These are phyloP conservation scores for Stenodera caucasica DNA, from an alignment of 2,888 invertebrate genomes.

Conservation along the genomic window DNA sequence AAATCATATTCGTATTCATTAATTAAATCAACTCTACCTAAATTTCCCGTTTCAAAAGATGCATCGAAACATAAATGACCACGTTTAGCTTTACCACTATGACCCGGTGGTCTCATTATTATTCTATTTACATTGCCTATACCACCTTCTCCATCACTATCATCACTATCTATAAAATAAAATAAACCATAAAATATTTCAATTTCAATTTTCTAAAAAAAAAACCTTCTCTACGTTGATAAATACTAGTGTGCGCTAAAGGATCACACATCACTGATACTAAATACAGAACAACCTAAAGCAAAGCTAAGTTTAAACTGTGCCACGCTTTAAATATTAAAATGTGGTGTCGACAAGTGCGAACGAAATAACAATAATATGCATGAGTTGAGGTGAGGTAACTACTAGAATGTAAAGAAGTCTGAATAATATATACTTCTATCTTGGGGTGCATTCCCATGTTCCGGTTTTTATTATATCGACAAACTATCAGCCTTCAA, in stretches of 20 bases:
- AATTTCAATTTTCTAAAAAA: not conserved
- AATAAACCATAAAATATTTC: not conserved
- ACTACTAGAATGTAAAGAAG: not conserved
- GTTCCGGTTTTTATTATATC: no score
- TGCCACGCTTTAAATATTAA: not conserved
- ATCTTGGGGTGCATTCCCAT: no score
- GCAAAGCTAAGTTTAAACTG: not conserved
- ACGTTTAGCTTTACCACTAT: slow-evolving; percentile 93
- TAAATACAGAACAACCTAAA: not conserved
- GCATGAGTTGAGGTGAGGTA: not conserved
- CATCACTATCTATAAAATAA: slow-evolving; percentile 74
- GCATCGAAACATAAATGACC: slow-evolving; percentile 98
- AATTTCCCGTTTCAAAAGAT: slow-evolving; percentile 94
- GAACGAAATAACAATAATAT: not conserved
- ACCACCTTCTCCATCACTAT: slow-evolving; percentile 91
- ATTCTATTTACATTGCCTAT: slow-evolving; percentile 88
- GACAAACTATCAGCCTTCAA: no score
- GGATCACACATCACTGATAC: slow-evolving; percentile 41
- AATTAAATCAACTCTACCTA: slow-evolving; percentile 92
- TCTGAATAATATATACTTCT: not conserved
- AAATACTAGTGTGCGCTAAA: slow-evolving; percentile 65
- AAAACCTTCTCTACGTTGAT: slow-evolving; percentile 54
- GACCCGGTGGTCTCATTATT: slow-evolving; percentile 86
- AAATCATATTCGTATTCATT: slow-evolving; percentile 96
- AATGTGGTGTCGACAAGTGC: not conserved